Percentiles rank a stretch among this genome's conserved stretches.
These are phyloP conservation scores for Hydrophis major DNA, from an alignment of 2,797 vertebrate genomes.

Conservation along the genomic window DNA sequence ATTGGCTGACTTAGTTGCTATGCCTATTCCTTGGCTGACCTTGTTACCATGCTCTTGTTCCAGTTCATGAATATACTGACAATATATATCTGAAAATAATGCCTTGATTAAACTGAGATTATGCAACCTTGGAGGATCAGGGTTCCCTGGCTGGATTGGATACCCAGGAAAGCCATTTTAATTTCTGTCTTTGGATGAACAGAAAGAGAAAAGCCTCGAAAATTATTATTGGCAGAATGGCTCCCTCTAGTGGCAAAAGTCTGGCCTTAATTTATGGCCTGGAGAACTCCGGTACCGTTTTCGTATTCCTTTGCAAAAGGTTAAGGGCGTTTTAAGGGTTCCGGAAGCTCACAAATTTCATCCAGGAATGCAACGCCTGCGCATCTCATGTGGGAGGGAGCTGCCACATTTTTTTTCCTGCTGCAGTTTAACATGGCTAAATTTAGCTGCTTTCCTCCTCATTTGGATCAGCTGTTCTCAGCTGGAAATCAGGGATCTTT, in stretches of 20 bases:
- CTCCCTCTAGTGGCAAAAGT: slow-evolving; percentile 10
- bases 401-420: background rate
- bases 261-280: no score
- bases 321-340: no score
- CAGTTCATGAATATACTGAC: no score
- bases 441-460: background rate
- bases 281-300: background rate
- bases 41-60: no score
- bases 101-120: background rate
- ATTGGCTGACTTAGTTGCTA: no score
- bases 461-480: background rate
- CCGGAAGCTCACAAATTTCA: background rate
- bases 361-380: background rate
- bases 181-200: background rate
- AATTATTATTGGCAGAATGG: background rate
- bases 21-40: no score
- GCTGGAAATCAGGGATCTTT: background rate
- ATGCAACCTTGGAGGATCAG: background rate
- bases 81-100: background rate
- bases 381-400: background rate
- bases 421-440: background rate
- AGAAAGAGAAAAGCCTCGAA: background rate
- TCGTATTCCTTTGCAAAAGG: background rate
- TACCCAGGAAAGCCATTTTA: background rate
- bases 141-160: background rate